Base-by-base conservation (phyloP, 2,888 invertebrate genomes). In the Galerucella pusilla region DNA sequence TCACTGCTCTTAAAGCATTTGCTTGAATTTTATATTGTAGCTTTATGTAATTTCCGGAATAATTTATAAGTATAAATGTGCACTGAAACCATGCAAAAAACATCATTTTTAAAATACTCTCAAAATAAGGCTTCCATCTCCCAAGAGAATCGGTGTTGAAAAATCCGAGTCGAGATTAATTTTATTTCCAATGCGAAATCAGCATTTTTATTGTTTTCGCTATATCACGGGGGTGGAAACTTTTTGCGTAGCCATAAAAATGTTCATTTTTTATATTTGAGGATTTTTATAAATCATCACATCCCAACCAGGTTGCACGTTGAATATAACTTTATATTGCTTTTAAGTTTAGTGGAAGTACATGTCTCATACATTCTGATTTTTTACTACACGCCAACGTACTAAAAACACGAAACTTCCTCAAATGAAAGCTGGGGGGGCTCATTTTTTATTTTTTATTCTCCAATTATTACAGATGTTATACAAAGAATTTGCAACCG, bases 131-230 rank as follows among this genome's bases (percentile, higher is more conserved):
- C 7, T 42, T 42, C 9, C 35, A 54, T 71, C 20, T 42, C 65
- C 65, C 71, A 35, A 65, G 71, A 59, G 65, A 59, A 65, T 46
- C 20, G 65, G 65, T 65, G 57, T 65, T 66, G 59, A 66, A 66
- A 57, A 72, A 72, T 72, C 49, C 42, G 66, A 57, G 65, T 65
- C 57, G 0, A 59, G 59, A 72, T 72, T 67, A 72, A 72, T 72
- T 66, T 66, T 35, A 67, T 72, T 72, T 49, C 72, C 67, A 28
- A 66, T 72, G 72, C 72, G 42, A 72, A 72, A 72, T 72, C 66
- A 72, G 66, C 72, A 67, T 72, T 72, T 72, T 72, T 66, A 72
- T 72, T 72, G 72, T 72, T 72, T 60, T 72, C 35, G 59, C 28
- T 25, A 72, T 59, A 60, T 35, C 25, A 28, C 20, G 10, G 20